phyloP scores from a whole-genome alignment of 2,113 vertebrate genomes.

The Ammospiza caudacuta region DNA sequence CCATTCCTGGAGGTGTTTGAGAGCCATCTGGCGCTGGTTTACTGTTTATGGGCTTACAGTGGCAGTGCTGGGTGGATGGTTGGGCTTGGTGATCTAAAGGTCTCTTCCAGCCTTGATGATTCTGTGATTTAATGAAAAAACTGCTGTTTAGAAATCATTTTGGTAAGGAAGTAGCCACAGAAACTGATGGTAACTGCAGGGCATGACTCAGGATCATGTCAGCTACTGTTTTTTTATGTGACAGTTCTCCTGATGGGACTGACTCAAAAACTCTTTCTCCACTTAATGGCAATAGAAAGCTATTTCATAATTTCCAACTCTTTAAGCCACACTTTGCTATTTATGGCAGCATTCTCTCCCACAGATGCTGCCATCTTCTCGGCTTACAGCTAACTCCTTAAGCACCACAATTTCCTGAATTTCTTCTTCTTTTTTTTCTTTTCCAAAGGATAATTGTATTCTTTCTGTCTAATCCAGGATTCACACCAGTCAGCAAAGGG shows the following conservation, averaged over 20 bases:
- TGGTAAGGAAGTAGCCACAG: not conserved
- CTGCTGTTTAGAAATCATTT: not conserved
- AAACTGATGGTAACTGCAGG: not conserved
- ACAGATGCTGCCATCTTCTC: not conserved
- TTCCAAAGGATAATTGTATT: not conserved
- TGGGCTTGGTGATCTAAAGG: not conserved
- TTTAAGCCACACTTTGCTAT: not conserved
- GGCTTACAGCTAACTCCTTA: not conserved
- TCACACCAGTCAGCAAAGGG: not conserved
- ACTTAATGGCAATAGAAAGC: not conserved
- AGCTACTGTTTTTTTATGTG: rapidly evolving
- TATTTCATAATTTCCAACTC: not conserved
- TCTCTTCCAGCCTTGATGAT: not conserved
- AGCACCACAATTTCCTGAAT: not conserved
- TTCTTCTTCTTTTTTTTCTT: not conserved
- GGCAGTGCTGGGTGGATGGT: not conserved
- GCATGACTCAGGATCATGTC: rapidly evolving
- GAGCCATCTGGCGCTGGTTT: not conserved
- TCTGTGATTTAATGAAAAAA: not conserved
- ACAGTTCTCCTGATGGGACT: rapidly evolving
- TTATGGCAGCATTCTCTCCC: not conserved
- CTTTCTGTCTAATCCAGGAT: not conserved
- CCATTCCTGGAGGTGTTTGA: not conserved
- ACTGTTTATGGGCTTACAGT: not conserved
- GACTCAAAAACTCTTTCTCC: not conserved